Conservation (phyloP, 2,888 invertebrate genomes). For the Parnassius orleans region DNA sequence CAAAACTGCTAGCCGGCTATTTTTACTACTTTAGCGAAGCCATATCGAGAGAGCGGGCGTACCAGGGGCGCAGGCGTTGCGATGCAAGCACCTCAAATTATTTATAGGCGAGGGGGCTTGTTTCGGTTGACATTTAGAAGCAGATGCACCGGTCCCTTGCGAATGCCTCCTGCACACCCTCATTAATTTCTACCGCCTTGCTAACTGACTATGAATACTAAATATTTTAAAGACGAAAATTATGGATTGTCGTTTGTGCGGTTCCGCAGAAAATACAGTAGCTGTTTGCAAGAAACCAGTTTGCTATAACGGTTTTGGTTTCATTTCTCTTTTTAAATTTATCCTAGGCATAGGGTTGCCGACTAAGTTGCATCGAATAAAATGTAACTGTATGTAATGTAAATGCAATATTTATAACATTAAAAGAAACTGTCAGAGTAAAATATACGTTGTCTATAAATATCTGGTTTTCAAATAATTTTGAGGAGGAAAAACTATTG, state of each 20-base stretch:
- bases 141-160: conserved; percentile 60
- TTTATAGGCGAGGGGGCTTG: conserved; percentile 63
- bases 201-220: conserved; percentile 49
- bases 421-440: too few relatives aligned
- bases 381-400: too few relatives aligned
- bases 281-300: conserved; percentile 9
- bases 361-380: too few relatives aligned
- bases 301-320: conserved; percentile 13
- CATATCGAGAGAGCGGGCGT: conserved; percentile 53
- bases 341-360: background rate
- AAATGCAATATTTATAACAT: too few relatives aligned
- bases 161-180: conserved; percentile 49
- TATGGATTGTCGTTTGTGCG: conserved; percentile 24
- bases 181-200: conserved; percentile 65
- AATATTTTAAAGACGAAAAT: conserved; percentile 39
- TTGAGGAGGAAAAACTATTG: too few relatives aligned
- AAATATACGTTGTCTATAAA: too few relatives aligned
- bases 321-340: background rate
- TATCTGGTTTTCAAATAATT: too few relatives aligned
- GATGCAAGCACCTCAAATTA: conserved; percentile 65
- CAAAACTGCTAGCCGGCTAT: conserved; percentile 50
- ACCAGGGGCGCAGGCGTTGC: conserved; percentile 51
- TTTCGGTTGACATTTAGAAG: conserved; percentile 70
- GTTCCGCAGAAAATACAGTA: conserved; percentile 6
- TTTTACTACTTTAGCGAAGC: conserved; percentile 61